Percentiles rank a stretch among this genome's conserved stretches.
phyloP scores from a whole-genome alignment of 2,888 invertebrate species.

The Tipula confusa region DNA sequence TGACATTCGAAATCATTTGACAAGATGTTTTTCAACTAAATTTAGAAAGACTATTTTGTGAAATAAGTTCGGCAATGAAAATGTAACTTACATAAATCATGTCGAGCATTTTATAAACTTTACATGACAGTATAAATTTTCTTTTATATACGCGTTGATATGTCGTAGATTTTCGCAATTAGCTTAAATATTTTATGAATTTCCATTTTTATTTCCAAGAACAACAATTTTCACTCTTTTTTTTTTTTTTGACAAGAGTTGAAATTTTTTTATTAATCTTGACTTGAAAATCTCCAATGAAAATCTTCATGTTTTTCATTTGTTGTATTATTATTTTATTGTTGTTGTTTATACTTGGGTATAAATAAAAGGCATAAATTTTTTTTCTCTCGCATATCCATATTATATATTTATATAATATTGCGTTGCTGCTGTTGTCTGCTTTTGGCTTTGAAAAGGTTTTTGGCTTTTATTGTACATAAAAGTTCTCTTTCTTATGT shows the following conservation, averaged over 20 bases:
- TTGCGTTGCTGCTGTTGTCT: not conserved
- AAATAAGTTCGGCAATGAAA: no score
- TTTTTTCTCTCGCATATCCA: not conserved
- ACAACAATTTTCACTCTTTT: not conserved
- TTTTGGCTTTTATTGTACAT: not conserved
- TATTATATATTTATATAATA: not conserved
- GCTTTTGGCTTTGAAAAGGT: not conserved
- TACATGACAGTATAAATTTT: not conserved
- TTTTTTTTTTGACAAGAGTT: not conserved
- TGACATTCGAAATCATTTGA: no score
- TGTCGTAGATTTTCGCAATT: not conserved
- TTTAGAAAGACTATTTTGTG: no score
- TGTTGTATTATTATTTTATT: not conserved
- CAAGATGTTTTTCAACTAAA: no score
- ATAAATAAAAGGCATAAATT: not conserved
- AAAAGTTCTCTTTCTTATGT: not conserved
- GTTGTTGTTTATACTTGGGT: not conserved
- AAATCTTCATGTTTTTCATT: not conserved
- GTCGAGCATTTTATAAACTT: no score
- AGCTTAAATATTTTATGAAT: not conserved
- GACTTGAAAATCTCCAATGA: slow-evolving; percentile 3
- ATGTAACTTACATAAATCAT: no score
- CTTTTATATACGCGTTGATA: not conserved
- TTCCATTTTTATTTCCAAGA: not conserved
- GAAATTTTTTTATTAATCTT: not conserved